These are phyloP conservation scores for Aphrophora alni DNA, from an alignment of 2,888 invertebrate species.

Conservation along the genomic window DNA sequence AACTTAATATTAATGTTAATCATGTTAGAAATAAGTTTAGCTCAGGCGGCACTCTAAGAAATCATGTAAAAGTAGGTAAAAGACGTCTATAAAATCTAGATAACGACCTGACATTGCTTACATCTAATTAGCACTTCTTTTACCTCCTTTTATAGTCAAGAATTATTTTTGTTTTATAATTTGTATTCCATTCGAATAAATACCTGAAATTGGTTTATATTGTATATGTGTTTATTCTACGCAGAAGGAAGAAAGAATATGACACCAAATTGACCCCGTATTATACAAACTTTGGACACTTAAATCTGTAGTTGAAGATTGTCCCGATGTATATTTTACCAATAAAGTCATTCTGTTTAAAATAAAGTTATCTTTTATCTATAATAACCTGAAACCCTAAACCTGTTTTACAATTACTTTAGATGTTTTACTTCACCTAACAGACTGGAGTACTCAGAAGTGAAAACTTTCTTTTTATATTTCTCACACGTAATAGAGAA, in stretches of 20 bases:
- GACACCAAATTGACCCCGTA: conserved; percentile 1
- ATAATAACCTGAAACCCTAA: neutral
- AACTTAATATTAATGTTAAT: neutral
- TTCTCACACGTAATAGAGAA: too few species aligned
- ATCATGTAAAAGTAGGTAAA: neutral
- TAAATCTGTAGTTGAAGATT: conserved; percentile 22
- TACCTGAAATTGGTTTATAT: neutral
- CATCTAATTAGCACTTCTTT: neutral
- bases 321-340: conserved; percentile 38
- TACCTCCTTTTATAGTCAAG: neutral
- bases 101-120: neutral
- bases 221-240: neutral
- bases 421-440: too few species aligned
- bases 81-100: neutral
- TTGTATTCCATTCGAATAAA: too few species aligned
- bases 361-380: neutral
- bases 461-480: too few species aligned
- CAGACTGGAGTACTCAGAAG: too few species aligned
- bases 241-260: neutral
- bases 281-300: conserved; percentile 9
- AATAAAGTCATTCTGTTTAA: conserved; percentile 39
- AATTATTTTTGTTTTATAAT: too few species aligned
- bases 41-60: neutral
- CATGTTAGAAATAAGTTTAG: neutral
- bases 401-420: too few species aligned